Percentiles rank a stretch among this genome's conserved stretches.
Conservation (phyloP, 2,888 invertebrate genomes). For the Drosophila nigricruria region DNA sequence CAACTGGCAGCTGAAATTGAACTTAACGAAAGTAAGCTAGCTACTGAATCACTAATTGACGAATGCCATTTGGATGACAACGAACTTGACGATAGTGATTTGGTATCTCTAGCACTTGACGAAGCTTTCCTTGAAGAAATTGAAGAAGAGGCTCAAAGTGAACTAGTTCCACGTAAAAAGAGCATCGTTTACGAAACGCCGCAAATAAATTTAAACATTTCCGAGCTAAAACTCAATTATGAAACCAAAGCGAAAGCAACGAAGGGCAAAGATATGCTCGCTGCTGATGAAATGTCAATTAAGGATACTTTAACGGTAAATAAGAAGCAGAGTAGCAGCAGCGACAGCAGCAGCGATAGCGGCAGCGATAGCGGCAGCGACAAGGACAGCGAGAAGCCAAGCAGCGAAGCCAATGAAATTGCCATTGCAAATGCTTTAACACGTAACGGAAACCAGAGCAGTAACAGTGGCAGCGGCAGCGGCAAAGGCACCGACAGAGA, state of each 20-base stretch:
- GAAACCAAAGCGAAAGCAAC: constrained; percentile 51
- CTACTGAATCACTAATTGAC: constrained; percentile 32
- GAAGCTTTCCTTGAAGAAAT: constrained; percentile 31
- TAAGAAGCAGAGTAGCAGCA: background rate
- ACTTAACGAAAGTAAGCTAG: constrained; percentile 30
- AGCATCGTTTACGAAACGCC: constrained; percentile 82
- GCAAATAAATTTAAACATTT: constrained; percentile 76
- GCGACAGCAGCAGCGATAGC: background rate
- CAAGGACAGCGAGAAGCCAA: constrained; percentile 2
- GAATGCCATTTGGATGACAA: background rate
- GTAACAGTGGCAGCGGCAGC: background rate
- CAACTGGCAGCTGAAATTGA: constrained; percentile 37
- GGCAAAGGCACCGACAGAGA: background rate
- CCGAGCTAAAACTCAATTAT: constrained; percentile 78
- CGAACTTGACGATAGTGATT: constrained; percentile 29
- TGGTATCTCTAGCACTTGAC: constrained; percentile 20
- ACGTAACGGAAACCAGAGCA: constrained; percentile 40
- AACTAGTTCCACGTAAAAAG: constrained; percentile 42
- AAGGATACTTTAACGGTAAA: constrained; percentile 12
- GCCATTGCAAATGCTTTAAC: constrained; percentile 49
- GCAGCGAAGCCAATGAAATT: constrained; percentile 8
- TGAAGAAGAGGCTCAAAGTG: constrained; percentile 2
- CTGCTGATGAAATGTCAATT: constrained; percentile 37
- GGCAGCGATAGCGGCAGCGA: background rate
- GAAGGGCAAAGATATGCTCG: background rate